These are phyloP conservation scores for Alethe diademata DNA, from an alignment of 2,113 vertebrate genomes.

Conservation along the genomic window DNA sequence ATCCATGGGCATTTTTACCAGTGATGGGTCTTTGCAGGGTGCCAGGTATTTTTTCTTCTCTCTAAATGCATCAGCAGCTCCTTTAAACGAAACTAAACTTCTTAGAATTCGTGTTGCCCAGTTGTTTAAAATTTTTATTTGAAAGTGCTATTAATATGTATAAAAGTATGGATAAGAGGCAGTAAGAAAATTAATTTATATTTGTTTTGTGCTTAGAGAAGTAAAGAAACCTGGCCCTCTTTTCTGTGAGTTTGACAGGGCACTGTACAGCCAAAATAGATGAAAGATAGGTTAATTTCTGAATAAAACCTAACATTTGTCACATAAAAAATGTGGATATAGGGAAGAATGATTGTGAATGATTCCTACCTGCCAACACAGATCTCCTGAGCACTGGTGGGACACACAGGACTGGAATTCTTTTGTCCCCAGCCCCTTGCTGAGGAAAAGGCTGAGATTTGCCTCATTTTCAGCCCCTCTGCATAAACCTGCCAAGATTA, in stretches of 20 bases:
- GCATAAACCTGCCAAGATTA: not conserved
- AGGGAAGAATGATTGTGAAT: not conserved
- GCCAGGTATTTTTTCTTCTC: not conserved
- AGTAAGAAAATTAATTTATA: not conserved
- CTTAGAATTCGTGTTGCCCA: not conserved
- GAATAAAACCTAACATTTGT: not conserved
- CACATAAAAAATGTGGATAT: not conserved
- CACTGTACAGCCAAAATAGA: not conserved
- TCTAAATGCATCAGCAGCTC: not conserved
- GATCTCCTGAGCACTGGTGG: not conserved
- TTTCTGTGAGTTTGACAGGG: not conserved
- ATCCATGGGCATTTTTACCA: not conserved
- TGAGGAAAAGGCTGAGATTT: not conserved
- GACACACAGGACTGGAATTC: not conserved
- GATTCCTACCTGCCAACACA: rapidly evolving
- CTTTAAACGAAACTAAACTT: not conserved
- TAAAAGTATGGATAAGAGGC: not conserved
- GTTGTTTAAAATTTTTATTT: not conserved
- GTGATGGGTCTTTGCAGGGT: not conserved
- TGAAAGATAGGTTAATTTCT: not conserved
- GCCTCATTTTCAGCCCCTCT: not conserved
- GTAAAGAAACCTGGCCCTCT: not conserved
- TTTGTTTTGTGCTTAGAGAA: not conserved
- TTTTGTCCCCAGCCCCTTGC: not conserved
- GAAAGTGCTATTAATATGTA: not conserved